Conservation (phyloP, 1,140 invertebrate species). For the Coenobita brevimanus region DNA sequence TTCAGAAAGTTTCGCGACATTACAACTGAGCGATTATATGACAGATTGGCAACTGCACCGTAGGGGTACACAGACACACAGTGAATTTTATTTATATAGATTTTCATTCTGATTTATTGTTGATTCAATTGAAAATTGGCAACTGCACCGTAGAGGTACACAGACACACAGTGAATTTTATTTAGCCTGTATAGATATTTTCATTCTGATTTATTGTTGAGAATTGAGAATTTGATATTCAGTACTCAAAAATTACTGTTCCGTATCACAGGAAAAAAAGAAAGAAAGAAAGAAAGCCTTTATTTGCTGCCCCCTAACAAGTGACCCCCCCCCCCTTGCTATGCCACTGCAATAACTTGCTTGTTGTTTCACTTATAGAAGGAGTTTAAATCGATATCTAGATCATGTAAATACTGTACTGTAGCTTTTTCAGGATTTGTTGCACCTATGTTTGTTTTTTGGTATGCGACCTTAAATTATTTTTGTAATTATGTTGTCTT, state of each 20-base stretch:
- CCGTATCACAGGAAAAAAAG: background rate
- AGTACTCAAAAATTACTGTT: too few species aligned
- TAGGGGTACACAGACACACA: conserved; percentile 13
- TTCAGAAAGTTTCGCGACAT: conserved; percentile 3
- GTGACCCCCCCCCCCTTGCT: background rate
- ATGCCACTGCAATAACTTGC: too few species aligned
- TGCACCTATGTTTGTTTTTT: too few species aligned
- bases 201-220: conserved; percentile 18
- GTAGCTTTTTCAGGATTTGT: too few species aligned
- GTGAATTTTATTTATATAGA: conserved; percentile 22
- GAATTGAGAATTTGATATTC: too few species aligned
- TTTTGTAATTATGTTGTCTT: too few species aligned
- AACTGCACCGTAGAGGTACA: conserved; percentile 10
- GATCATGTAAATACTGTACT: too few species aligned
- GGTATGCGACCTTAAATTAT: too few species aligned
- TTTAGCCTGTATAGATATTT: conserved; percentile 19
- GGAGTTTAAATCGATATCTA: too few species aligned
- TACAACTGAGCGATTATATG: too few species aligned
- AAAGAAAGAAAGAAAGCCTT: background rate
- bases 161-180: conserved; percentile 27
- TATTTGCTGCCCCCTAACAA: background rate
- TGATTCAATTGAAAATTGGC: background rate
- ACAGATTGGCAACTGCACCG: conserved; percentile 17
- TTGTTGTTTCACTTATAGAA: too few species aligned
- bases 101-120: conserved; percentile 24